A percentile compares a stretch with the other conserved stretches of the same genome.
phyloP scores from a whole-genome alignment of 2,888 invertebrate species.

The Perdita meconis region DNA sequence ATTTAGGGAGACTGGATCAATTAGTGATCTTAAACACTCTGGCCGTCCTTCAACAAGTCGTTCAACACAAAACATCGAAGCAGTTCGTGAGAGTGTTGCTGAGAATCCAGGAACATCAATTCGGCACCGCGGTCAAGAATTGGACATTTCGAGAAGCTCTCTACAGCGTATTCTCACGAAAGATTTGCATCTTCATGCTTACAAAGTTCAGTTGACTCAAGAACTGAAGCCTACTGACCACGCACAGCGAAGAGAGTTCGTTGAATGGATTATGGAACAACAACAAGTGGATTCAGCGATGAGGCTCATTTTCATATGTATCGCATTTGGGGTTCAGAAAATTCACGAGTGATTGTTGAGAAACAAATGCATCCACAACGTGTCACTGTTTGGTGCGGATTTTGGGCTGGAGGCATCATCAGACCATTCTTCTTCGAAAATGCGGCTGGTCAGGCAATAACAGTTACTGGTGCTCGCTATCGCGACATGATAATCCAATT shows the following conservation, averaged over 20 bases:
- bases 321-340: slow-evolving; percentile 62
- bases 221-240: slow-evolving; percentile 71
- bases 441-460: slow-evolving; percentile 49
- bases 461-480: slow-evolving; percentile 69
- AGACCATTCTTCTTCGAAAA: slow-evolving; percentile 78
- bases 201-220: slow-evolving; percentile 70
- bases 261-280: slow-evolving; percentile 55
- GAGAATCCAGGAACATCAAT: too few species aligned
- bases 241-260: slow-evolving; percentile 61
- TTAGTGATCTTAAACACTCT: not conserved
- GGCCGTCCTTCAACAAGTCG: not conserved
- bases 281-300: slow-evolving; percentile 69
- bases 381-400: slow-evolving; percentile 76
- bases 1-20: slow-evolving; percentile 16
- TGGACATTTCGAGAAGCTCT: too few species aligned
- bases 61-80: slow-evolving; percentile 59
- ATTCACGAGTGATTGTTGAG: slow-evolving; percentile 76
- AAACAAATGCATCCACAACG: slow-evolving; percentile 71
- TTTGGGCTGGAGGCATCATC: slow-evolving; percentile 79
- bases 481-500: slow-evolving; percentile 68
- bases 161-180: too few species aligned
- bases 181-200: not conserved
- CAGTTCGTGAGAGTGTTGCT: slow-evolving; percentile 22
- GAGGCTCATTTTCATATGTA: slow-evolving; percentile 67
- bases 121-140: too few species aligned